Evolutionary conservation across 2,888 invertebrate species (phyloP).

Genomic region (Ethmia dodecea): DNA sequence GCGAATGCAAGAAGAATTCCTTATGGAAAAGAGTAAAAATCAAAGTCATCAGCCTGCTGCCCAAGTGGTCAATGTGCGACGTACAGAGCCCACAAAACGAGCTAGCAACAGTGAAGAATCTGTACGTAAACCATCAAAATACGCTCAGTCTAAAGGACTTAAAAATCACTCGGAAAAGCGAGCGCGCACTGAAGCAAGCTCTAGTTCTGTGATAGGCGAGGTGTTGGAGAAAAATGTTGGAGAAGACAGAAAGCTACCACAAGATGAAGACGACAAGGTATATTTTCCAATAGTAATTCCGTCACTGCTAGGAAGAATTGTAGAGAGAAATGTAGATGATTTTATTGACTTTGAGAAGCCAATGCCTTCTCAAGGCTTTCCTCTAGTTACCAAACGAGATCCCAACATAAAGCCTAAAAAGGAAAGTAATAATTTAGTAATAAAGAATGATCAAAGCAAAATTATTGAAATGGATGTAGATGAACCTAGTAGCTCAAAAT

Average conservation of each 20-base stretch:
- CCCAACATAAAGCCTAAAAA: slow-evolving; percentile 33
- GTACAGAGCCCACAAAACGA: slow-evolving; percentile 39
- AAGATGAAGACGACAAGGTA: slow-evolving; percentile 44
- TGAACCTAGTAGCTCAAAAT: slow-evolving; percentile 21
- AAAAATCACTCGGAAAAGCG: slow-evolving; percentile 55
- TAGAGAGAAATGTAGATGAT: slow-evolving; percentile 65
- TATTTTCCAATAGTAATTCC: slow-evolving; percentile 65
- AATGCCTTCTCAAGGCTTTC: slow-evolving; percentile 69
- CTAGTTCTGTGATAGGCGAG: slow-evolving; percentile 38
- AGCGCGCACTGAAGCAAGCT: slow-evolving; percentile 35
- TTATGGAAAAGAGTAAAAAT: slow-evolving; percentile 72
- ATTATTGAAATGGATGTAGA: slow-evolving; percentile 43
- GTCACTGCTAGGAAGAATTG: slow-evolving; percentile 70
- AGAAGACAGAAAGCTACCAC: slow-evolving; percentile 13
- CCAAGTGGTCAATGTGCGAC: slow-evolving; percentile 69
- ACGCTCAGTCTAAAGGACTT: slow-evolving; percentile 57
- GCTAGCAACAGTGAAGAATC: slow-evolving; percentile 20
- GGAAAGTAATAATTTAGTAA: slow-evolving; percentile 64
- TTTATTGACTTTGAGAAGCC: slow-evolving; percentile 27
- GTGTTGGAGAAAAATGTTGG: slow-evolving; percentile 50
- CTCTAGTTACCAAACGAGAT: slow-evolving; percentile 60
- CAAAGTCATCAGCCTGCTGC: slow-evolving; percentile 79
- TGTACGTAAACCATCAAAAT: slow-evolving; percentile 55
- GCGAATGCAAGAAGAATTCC: slow-evolving; percentile 84
- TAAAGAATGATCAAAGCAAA: slow-evolving; percentile 47